Percentiles rank a stretch among this genome's conserved stretches.
Conservation (phyloP, 2,888 invertebrate genomes). For the Prionchulus punctatus region DNA sequence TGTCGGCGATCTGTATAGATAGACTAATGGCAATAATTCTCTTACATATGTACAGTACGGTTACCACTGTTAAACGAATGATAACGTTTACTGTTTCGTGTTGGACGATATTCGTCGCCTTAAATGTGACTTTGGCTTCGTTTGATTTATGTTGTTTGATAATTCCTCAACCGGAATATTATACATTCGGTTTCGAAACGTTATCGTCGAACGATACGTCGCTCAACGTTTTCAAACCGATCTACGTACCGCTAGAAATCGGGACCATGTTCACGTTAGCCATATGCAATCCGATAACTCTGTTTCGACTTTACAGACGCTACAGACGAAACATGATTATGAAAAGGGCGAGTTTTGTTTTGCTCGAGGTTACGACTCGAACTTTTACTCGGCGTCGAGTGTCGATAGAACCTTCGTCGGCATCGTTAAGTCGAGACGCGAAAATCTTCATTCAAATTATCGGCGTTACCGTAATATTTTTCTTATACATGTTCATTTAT, state of each 20-base stretch:
- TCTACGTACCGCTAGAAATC: constrained; percentile 22
- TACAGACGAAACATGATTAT: constrained; percentile 22
- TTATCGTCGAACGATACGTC: not conserved
- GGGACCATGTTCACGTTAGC: constrained; percentile 23
- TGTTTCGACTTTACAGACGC: constrained; percentile 25
- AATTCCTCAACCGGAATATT: constrained; percentile 23
- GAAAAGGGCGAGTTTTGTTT: constrained; percentile 23
- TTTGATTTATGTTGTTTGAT: constrained; percentile 26
- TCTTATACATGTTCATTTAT: constrained; percentile 27
- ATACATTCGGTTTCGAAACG: constrained; percentile 24
- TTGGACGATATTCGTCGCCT: constrained; percentile 21
- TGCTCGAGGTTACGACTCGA: constrained; percentile 18
- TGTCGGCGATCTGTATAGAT: constrained; percentile 29
- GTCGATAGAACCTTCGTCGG: too few relatives aligned
- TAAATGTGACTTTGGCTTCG: constrained; percentile 22
- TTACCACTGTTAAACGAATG: constrained; percentile 21
- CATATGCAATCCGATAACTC: constrained; percentile 27
- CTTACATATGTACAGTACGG: constrained; percentile 22
- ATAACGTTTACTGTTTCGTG: constrained; percentile 19
- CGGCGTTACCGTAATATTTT: constrained; percentile 28
- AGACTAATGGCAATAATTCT: constrained; percentile 27
- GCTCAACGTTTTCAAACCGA: constrained; percentile 4
- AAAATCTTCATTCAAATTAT: constrained; percentile 21
- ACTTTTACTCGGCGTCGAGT: not conserved
- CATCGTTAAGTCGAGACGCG: not conserved